phyloP scores from a whole-genome alignment of 1,140 invertebrate genomes.

The Tetramorium alpestre region DNA sequence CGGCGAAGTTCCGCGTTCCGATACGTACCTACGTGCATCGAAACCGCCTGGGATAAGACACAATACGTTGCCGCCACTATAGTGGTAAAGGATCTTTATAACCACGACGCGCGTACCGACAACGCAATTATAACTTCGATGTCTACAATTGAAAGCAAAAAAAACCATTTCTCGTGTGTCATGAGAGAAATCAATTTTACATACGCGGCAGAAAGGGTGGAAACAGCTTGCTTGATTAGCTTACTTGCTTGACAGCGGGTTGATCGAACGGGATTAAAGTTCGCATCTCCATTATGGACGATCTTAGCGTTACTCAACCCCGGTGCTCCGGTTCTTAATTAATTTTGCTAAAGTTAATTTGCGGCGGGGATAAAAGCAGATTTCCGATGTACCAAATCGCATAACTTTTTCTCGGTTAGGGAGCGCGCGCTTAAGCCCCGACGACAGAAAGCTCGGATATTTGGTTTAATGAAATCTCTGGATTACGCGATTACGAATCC shows the following conservation, averaged over 20 bases:
- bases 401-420: conserved; percentile 75
- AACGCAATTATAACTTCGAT: conserved; percentile 18
- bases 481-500: conserved; percentile 70
- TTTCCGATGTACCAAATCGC: conserved; percentile 70
- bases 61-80: neutral
- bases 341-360: conserved; percentile 84
- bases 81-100: neutral
- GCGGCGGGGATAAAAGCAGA: conserved; percentile 74
- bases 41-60: conserved; percentile 16
- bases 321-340: conserved; percentile 78
- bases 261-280: conserved; percentile 79
- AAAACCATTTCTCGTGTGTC: neutral
- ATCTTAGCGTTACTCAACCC: conserved; percentile 70
- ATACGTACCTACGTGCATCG: neutral
- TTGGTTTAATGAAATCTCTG: conserved; percentile 75
- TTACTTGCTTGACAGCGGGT: conserved; percentile 51
- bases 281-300: conserved; percentile 71
- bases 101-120: conserved; percentile 16
- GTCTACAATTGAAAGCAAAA: conserved; percentile 3
- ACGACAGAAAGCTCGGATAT: conserved; percentile 71
- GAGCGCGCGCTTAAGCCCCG: conserved; percentile 72
- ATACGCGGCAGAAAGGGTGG: neutral
- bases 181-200: conserved; percentile 46
- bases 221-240: conserved; percentile 38
- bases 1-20: neutral